Evolutionary conservation across 2,888 invertebrate species (phyloP).

Genomic region (Megastigmus dorsalis): DNA sequence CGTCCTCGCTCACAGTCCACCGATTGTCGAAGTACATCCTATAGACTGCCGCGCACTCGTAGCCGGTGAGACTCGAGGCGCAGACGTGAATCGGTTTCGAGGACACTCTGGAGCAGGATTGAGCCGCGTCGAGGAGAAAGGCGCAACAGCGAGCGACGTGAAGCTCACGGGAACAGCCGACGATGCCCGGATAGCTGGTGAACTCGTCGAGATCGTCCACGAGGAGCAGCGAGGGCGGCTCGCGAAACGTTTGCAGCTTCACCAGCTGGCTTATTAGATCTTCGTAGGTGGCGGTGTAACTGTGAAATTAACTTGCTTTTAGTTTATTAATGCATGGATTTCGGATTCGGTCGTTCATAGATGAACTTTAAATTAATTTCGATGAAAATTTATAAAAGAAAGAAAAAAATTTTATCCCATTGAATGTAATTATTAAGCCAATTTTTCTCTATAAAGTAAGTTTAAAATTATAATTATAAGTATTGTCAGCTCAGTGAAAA

Average conservation of each 20-base stretch:
- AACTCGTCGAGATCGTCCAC: conserved; percentile 68
- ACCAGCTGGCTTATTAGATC: conserved; percentile 62
- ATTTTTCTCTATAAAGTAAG: too few species aligned
- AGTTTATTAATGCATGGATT: too few species aligned
- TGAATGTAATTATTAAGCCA: too few species aligned
- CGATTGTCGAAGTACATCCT: conserved; percentile 57
- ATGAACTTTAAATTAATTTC: too few species aligned
- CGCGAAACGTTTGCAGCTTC: conserved; percentile 63
- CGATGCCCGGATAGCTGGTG: conserved; percentile 47
- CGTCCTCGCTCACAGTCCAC: conserved; percentile 46
- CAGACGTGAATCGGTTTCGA: conserved; percentile 14
- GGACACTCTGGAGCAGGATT: conserved; percentile 5
- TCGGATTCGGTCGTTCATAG: too few species aligned
- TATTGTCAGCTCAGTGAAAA: too few species aligned
- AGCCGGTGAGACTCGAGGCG: conserved; percentile 48
- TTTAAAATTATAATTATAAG: too few species aligned
- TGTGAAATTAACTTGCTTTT: conserved; percentile 43
- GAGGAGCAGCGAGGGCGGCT: conserved; percentile 64
- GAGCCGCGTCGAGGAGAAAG: conserved; percentile 59
- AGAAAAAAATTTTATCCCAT: too few species aligned
- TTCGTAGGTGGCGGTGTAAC: conserved; percentile 67
- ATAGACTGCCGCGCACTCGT: conserved; percentile 30
- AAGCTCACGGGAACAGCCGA: conserved; percentile 50
- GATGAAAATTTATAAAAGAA: neutral
- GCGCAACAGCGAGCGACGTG: conserved; percentile 64